phyloP scores from a whole-genome alignment of 2,888 invertebrate genomes.

The Erannis defoliaria region DNA sequence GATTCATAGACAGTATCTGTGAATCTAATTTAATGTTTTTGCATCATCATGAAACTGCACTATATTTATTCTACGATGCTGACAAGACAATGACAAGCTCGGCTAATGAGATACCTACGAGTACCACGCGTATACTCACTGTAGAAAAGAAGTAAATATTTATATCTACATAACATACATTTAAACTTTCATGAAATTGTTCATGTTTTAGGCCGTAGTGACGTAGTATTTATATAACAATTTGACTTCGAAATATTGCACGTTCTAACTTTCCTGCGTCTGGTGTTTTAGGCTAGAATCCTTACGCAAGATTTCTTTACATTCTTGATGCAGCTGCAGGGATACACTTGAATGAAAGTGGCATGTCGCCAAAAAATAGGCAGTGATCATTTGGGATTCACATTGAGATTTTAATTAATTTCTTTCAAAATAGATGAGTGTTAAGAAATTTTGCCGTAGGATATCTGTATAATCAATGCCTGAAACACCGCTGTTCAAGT shows the following conservation, averaged over 20 bases:
- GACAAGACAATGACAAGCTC: background rate
- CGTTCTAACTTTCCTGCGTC: conserved; percentile 45
- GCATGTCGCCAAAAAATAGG: background rate
- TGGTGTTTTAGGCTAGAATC: conserved; percentile 18
- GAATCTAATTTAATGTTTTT: background rate
- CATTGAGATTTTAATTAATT: too few relatives aligned
- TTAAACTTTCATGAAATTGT: conserved; percentile 50
- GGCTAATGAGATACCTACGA: background rate
- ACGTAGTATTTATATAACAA: conserved; percentile 55
- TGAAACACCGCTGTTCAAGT: conserved; percentile 33
- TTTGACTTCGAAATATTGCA: conserved; percentile 47
- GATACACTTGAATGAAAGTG: background rate
- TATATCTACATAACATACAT: conserved; percentile 37
- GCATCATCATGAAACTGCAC: background rate
- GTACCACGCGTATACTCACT: background rate
- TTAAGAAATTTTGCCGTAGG: background rate
- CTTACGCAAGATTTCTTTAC: background rate
- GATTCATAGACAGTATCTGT: too few relatives aligned
- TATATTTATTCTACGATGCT: background rate
- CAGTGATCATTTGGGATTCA: too few relatives aligned
- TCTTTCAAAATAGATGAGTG: background rate
- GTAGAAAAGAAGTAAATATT: conserved; percentile 50
- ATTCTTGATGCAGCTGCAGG: background rate
- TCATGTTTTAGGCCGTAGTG: conserved; percentile 52
- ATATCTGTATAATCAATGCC: background rate